Evolutionary conservation across 2,113 vertebrate species (phyloP), one percentile per base, ranked within the genome.

Genomic region (Malurus alboscapulatus): DNA sequence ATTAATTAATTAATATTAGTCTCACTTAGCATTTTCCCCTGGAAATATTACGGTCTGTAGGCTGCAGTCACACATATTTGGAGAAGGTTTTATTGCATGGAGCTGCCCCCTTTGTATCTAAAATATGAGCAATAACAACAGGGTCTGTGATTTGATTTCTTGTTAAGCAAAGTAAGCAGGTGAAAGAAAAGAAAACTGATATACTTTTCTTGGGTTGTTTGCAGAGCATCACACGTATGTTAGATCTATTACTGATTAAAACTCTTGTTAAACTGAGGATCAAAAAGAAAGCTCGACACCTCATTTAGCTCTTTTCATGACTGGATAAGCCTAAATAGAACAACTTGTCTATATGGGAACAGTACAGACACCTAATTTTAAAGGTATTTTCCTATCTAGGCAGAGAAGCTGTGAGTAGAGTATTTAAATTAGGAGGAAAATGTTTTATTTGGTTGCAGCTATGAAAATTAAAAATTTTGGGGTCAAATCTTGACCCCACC

Each of bases 231-330:
- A 26, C 15, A 19, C 3, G 18, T 71, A 87, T 72, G 76, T 88
- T 96, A 93, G 94, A 95, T 96, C 94, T 97, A 96, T 95, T 97
- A 95, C 96, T 97, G 96, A 97, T 97, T 97, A 97, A 94, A 97
- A 94, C 87, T 80, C 55, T 78, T 96, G 96, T 96, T 93, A 93
- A 96, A 94, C 90, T 24, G 15, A 94, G 87, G 92, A 97, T 97
- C 96, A 96, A 92, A 95, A 93, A 96, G 95, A 96, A 97, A 97
- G 77, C 94, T 96, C 3, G 4, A 84, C 84, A 80, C 25, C 36
- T 93, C 93, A 86, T 86, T 92, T 96, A 96, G 72, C 91, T 95
- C 78, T 94, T 96, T 96, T 96, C 93, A 87, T 75, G 95, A 92
- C 58, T 78, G 61, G 92, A 82, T 94, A 96, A 94, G 87, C 40